Conservation (phyloP, 2,113 vertebrate species). For the Microtus richardsoni region DNA sequence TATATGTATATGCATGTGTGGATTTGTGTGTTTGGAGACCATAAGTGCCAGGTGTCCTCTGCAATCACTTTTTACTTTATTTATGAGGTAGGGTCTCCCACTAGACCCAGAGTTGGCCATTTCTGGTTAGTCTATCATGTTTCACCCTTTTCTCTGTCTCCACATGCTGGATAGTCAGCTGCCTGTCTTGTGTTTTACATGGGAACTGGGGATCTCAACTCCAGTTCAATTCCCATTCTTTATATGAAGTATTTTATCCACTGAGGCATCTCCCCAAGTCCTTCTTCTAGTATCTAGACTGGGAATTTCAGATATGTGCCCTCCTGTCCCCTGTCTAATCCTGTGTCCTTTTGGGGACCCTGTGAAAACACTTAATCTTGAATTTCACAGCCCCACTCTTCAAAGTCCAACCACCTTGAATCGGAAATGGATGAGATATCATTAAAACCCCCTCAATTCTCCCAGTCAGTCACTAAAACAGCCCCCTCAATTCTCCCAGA, state of each 20-base stretch:
- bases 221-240: background rate
- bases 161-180: background rate
- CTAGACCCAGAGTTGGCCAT: background rate
- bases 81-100: background rate
- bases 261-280: background rate
- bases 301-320: slow-evolving; percentile 61
- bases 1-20: background rate
- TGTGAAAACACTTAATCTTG: slow-evolving; percentile 61
- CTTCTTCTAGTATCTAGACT: slow-evolving; percentile 37
- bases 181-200: background rate
- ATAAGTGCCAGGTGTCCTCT: no score
- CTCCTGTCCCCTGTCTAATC: slow-evolving; percentile 21
- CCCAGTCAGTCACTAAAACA: slow-evolving; percentile 63
- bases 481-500: slow-evolving; percentile 61
- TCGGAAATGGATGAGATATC: slow-evolving; percentile 69
- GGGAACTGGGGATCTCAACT: background rate
- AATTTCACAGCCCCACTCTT: slow-evolving; percentile 59
- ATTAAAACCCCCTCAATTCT: slow-evolving; percentile 68
- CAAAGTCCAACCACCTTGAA: background rate
- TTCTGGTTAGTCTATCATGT: no score
- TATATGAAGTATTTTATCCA: background rate
- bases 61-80: background rate
- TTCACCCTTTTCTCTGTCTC: background rate
- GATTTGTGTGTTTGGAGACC: background rate
- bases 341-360: slow-evolving; percentile 35